phyloP scores from a whole-genome alignment of 2,797 vertebrate species.

The Chelon labrosus region DNA sequence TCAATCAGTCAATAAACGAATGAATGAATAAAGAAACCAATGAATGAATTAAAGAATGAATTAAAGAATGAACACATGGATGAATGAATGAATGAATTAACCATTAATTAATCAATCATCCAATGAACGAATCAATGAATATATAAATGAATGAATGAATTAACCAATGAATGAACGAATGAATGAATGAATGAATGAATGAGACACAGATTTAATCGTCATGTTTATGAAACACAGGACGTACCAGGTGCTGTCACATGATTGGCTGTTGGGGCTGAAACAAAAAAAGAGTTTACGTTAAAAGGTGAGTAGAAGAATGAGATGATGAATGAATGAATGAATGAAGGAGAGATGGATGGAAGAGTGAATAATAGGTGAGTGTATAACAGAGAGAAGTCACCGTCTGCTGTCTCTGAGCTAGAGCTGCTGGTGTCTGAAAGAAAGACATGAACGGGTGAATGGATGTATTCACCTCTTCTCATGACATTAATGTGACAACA shows the following conservation, averaged over 20 bases:
- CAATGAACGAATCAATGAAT: no score
- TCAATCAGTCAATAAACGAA: no score
- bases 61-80: no score
- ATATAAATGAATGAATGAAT: no score
- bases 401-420: conserved; percentile 72
- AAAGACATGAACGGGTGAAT: conserved; percentile 30
- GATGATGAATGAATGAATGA: not conserved
- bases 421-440: conserved; percentile 78
- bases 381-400: conserved; percentile 51
- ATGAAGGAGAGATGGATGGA: not conserved
- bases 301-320: not conserved
- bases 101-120: no score
- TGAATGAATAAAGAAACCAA: no score
- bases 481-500: no score
- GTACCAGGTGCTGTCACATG: conserved; percentile 72
- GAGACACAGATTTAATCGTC: no score
- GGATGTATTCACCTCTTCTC: not conserved
- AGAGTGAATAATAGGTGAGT: not conserved
- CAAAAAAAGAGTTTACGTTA: not conserved
- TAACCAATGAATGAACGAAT: no score
- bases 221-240: not conserved
- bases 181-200: no score
- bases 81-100: no score
- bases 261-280: conserved; percentile 66
- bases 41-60: no score